These are phyloP conservation scores for Eutolmus rufibarbis DNA, from an alignment of 2,888 invertebrate species.

Conservation along the genomic window DNA sequence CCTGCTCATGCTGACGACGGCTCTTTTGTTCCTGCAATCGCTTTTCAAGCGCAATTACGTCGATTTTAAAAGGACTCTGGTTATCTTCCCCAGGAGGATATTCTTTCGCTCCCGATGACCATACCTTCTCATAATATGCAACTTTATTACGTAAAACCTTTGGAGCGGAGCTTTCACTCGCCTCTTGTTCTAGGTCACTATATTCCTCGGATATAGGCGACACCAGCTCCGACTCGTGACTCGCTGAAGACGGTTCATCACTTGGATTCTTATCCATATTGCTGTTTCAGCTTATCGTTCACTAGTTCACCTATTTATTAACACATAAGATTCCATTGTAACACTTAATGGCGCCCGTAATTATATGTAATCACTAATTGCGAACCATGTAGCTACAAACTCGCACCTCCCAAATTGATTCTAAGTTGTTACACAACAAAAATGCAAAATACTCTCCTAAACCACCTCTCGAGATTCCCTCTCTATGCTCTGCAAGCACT, in stretches of 20 bases:
- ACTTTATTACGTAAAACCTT: slow-evolving; percentile 75
- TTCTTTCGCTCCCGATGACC: slow-evolving; percentile 66
- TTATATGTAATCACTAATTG: not conserved
- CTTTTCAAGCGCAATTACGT: slow-evolving; percentile 70
- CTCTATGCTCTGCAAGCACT: not conserved
- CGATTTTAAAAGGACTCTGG: slow-evolving; percentile 61
- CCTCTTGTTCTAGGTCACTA: slow-evolving; percentile 48
- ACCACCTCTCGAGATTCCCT: not conserved
- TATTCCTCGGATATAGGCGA: not conserved
- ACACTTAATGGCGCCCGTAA: not conserved
- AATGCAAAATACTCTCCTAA: not conserved
- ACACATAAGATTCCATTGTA: not conserved
- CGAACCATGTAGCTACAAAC: not conserved
- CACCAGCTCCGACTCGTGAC: not conserved
- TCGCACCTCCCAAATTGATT: slow-evolving; percentile 10
- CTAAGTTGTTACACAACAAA: slow-evolving; percentile 22
- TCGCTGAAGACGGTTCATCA: slow-evolving; percentile 42
- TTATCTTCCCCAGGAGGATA: slow-evolving; percentile 51
- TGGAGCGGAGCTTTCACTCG: slow-evolving; percentile 46
- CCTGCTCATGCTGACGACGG: slow-evolving; percentile 63
- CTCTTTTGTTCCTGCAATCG: slow-evolving; percentile 67
- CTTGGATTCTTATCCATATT: slow-evolving; percentile 42
- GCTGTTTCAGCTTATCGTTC: slow-evolving; percentile 10
- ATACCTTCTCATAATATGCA: slow-evolving; percentile 81
- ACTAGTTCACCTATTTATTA: not conserved